Percentiles rank a stretch among this genome's conserved stretches.
Conservation (phyloP, 2,797 vertebrate genomes). For the Gymnocypris eckloni region DNA sequence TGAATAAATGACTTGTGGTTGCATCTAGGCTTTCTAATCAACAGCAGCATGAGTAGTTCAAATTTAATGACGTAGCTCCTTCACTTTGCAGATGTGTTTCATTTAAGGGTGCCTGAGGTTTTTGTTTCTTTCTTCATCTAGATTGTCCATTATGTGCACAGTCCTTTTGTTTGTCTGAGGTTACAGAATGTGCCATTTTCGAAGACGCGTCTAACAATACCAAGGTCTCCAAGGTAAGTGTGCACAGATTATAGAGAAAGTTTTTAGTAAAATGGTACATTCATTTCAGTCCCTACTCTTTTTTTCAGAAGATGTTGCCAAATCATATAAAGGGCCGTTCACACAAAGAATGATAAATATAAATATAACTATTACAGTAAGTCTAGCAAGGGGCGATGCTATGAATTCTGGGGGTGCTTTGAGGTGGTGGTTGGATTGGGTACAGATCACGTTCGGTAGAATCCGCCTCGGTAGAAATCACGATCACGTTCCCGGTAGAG, state of each 20-base stretch:
- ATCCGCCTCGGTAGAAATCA: too few species aligned
- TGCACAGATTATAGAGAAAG: not conserved
- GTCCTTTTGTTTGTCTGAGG: constrained; percentile 53
- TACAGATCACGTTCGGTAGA: too few species aligned
- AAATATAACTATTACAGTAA: not conserved
- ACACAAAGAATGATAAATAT: not conserved
- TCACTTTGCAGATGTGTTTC: not conserved
- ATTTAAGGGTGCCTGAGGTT: not conserved
- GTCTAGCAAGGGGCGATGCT: too few species aligned
- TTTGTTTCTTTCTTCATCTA: constrained; percentile 16
- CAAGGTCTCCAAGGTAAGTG: constrained; percentile 49
- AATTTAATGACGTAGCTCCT: not conserved
- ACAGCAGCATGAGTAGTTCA: not conserved
- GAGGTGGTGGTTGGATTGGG: too few species aligned
- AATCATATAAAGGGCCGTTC: not conserved
- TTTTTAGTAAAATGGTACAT: not conserved
- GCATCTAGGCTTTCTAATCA: not conserved
- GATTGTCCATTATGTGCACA: constrained; percentile 60
- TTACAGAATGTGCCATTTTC: constrained; percentile 60
- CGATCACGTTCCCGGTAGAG: too few species aligned
- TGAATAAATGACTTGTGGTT: not conserved
- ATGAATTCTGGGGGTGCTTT: too few species aligned
- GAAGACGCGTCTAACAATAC: constrained; percentile 23
- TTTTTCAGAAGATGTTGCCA: not conserved
- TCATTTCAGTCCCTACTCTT: not conserved